Evolutionary conservation across 2,888 invertebrate genomes (phyloP), one percentile per base, ranked within the genome.

Genomic region (Torymus aiolomorphi): DNA sequence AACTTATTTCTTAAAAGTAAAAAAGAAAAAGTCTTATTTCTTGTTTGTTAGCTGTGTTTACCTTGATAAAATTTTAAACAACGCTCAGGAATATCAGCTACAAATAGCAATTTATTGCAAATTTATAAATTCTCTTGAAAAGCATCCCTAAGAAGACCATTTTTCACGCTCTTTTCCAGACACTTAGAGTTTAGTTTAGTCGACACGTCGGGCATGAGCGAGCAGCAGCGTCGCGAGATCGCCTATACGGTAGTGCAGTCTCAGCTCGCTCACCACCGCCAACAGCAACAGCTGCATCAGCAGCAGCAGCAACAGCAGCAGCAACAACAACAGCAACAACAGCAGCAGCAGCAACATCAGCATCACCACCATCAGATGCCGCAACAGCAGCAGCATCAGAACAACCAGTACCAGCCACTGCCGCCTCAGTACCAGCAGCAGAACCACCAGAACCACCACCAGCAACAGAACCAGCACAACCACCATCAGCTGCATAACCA

Each of bases 131-230:
- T 24, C 24, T 61, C 12, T 61, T 0, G 18, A 57, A n/a, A 59
- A 18, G 8, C 2, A 16, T 18, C 11, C 5, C 2, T 59, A 59
- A 11, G 4, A 16, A 59, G 2, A 16, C 0, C 57, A 18, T 8
- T 16, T 11, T 16, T 57, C 24, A 61, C 24, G 16, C 65, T 5
- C n/a, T 1, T 11, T 63, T 49, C 8, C 85, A 95, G 96, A 88
- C 97, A 97, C 89, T 92, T 97, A 86, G 96, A 97, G 89, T 97
- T 96, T 90, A 95, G 96, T 88, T 92, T 97, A 87, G 95, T 97
- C 76, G 97, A 97, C 86, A 97, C 97, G 0, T 93, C 95, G 24
- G 97, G 97, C 80, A 97, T 97, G 96, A 95, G 95, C 71, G 96
- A 96, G 87, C 95, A 95, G 84, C 96, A 97, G 88, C 92, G 97